Evolutionary conservation across 2,797 vertebrate genomes (phyloP).

Genomic region (Dallia pectoralis): DNA sequence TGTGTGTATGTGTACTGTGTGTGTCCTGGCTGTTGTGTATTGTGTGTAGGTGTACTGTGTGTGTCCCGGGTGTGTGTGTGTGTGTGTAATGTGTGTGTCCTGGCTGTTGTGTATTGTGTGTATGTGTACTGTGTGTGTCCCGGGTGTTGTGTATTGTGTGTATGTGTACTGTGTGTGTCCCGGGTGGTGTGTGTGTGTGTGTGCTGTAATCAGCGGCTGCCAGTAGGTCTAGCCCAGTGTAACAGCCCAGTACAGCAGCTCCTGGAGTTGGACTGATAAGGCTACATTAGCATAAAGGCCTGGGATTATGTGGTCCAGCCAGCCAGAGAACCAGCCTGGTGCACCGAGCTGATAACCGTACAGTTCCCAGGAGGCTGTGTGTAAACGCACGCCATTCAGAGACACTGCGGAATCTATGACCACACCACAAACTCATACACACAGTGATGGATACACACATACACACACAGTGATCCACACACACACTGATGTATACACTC

Average conservation of each 20-base stretch:
- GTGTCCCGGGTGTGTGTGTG: slow-evolving; percentile 54
- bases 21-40: no score
- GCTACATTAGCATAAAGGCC: slow-evolving; percentile 64
- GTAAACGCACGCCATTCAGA: slow-evolving; percentile 1
- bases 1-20: background rate
- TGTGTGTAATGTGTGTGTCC: slow-evolving; percentile 7
- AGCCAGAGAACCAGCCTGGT: slow-evolving; percentile 59
- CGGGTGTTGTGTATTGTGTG: slow-evolving; percentile 16
- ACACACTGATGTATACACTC: no score
- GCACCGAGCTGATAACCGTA: slow-evolving; percentile 61
- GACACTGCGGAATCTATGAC: slow-evolving; percentile 9
- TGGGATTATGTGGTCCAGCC: slow-evolving; percentile 71
- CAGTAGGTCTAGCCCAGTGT: slow-evolving; percentile 31
- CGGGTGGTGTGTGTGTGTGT: background rate
- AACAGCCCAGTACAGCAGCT: slow-evolving; percentile 69
- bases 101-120: no score
- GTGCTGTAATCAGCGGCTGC: slow-evolving; percentile 58
- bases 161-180: background rate
- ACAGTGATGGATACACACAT: slow-evolving; percentile 21
- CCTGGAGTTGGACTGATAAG: slow-evolving; percentile 58
- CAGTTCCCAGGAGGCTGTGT: background rate
- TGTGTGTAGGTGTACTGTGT: no score
- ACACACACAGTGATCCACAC: slow-evolving; percentile 27
- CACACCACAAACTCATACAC: background rate
- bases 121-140: background rate